Evolutionary conservation across 2,888 invertebrate genomes (phyloP).

Genomic region (Coecobrya sp.): DNA sequence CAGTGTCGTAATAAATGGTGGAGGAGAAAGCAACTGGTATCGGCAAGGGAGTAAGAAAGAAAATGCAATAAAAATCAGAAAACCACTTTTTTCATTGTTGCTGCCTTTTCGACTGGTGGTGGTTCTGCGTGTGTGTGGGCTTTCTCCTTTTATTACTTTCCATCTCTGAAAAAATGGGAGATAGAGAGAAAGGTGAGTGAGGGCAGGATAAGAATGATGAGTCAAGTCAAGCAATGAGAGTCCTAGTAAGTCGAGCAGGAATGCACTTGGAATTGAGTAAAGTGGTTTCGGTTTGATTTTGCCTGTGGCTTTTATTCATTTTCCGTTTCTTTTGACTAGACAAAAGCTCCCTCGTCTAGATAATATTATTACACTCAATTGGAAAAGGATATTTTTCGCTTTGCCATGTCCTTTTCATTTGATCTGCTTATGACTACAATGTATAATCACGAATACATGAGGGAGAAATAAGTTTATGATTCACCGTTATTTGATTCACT

Average conservation of each 20-base stretch:
- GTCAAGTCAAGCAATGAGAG: slow-evolving; percentile 2
- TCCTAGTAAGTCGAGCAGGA: neutral
- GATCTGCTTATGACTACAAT: neutral
- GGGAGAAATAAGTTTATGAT: neutral
- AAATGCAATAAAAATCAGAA: slow-evolving; percentile 40
- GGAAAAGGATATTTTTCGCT: neutral
- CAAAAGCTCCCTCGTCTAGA: slow-evolving; percentile 9
- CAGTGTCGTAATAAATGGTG: neutral
- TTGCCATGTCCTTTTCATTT: neutral
- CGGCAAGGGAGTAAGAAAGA: neutral
- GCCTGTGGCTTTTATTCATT: neutral
- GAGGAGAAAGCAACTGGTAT: slow-evolving; percentile 36
- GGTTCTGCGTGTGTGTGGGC: neutral
- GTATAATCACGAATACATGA: neutral
- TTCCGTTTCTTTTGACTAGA: neutral
- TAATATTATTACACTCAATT: slow-evolving; percentile 28
- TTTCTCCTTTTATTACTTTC: slow-evolving; percentile 7
- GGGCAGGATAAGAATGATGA: slow-evolving; percentile 34
- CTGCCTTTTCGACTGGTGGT: neutral
- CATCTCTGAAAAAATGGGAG: neutral
- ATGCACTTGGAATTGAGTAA: slow-evolving; percentile 36
- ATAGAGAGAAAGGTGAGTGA: slow-evolving; percentile 2
- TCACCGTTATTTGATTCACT: neutral
- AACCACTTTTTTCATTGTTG: slow-evolving; percentile 18
- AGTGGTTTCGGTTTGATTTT: slow-evolving; percentile 8